Evolutionary conservation across 2,888 invertebrate genomes (phyloP).

Genomic region (Drosophila niveifrons): DNA sequence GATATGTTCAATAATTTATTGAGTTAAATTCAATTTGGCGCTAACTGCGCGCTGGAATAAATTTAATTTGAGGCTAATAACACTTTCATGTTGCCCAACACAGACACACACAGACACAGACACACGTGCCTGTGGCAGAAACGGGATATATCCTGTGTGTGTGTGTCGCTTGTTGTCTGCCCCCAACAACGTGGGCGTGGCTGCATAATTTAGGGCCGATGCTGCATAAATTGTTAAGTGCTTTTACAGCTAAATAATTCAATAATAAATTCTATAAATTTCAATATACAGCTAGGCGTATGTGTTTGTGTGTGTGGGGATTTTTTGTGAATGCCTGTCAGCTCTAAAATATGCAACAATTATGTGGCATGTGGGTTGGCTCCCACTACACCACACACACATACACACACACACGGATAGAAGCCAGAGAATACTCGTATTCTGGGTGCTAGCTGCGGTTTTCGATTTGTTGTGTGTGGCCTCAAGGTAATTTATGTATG

Average conservation of each 20-base stretch:
- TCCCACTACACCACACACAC: slow-evolving; percentile 1
- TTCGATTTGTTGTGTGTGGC: slow-evolving; percentile 60
- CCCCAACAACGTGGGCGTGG: slow-evolving; percentile 33
- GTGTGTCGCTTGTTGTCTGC: neutral
- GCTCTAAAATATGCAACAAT: slow-evolving; percentile 78
- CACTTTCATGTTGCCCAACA: slow-evolving; percentile 70
- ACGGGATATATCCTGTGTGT: neutral
- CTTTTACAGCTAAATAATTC: slow-evolving; percentile 72
- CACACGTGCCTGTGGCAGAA: slow-evolving; percentile 15
- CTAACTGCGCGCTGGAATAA: slow-evolving; percentile 69
- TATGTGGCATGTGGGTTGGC: slow-evolving; percentile 44
- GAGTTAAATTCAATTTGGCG: slow-evolving; percentile 75
- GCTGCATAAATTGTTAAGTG: slow-evolving; percentile 81
- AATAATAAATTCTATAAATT: slow-evolving; percentile 71
- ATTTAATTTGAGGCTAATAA: slow-evolving; percentile 80
- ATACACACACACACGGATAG: neutral
- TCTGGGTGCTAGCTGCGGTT: slow-evolving; percentile 31
- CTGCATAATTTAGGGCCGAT: slow-evolving; percentile 68
- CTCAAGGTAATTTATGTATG: slow-evolving; percentile 75
- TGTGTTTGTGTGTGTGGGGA: slow-evolving; percentile 14
- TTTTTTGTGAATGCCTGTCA: slow-evolving; percentile 42
- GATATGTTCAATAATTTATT: slow-evolving; percentile 64
- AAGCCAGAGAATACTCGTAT: neutral
- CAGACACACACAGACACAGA: neutral
- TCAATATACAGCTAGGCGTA: slow-evolving; percentile 20